Evolutionary conservation across 2,113 vertebrate genomes (phyloP), one percentile per base, ranked within the genome.

Genomic region (Peromyscus leucopus): DNA sequence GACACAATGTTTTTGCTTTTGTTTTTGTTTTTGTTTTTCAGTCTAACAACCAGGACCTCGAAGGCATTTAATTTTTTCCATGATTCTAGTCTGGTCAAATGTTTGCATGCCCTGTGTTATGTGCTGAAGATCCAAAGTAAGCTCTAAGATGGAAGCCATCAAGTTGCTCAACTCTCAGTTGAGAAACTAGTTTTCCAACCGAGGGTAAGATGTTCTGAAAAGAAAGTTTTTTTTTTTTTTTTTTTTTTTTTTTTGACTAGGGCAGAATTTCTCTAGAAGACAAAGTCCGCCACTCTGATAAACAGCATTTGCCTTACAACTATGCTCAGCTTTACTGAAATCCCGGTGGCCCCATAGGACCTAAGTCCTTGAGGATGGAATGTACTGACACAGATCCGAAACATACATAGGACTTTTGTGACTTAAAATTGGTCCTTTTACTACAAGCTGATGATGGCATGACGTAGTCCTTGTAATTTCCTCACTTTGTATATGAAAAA

Each of bases 121-220:
- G 39, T 46, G 69, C 59, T 61, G 57, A 93, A 95, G 65, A 28
- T 39, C 12, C 55, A 33, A 88, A 8, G 21, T 39, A 51, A 94
- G 48, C 17, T 67, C 17, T 21, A 75, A 67, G n/a, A 59, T 4
- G 28, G 39, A 88, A 17, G 42, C 7, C 12, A 13, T 33, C 9
- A 10, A 42, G 19, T 8, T 82, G 7, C 13, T 67, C 31, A 51
- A 42, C 0, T 72, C 12, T 78, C 72, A 85, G 85, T 42, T 95
- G 61, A 57, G 16, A 74, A 85, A 85, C 39, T 8, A 39, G 10
- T 42, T 79, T 90, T 80, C 65, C n/a, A 59, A 67, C 36, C 36
- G 33, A 86, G 78, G n/a, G 69, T 72, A 76, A 65, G 36, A 63
- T n/a, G 71, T 95, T 84, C 61, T 92, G 36, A 72, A 86, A 85